Conservation (phyloP, 1,140 invertebrate genomes). For the Magallana gigas region DNA sequence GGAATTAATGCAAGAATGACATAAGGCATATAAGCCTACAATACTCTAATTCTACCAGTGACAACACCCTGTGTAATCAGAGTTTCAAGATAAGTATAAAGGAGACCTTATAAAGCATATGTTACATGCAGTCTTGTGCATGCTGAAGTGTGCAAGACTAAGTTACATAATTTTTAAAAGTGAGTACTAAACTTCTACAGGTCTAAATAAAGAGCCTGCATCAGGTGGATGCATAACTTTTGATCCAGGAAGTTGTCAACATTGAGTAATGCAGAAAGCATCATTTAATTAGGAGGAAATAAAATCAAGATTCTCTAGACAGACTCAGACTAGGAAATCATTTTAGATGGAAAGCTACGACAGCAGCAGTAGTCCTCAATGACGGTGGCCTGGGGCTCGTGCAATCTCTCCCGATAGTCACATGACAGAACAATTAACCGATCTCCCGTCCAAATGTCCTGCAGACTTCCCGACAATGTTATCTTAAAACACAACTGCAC, state of each 20-base stretch:
- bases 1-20: too few species aligned
- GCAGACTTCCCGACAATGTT: constrained; percentile 7
- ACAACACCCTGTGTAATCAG: too few species aligned
- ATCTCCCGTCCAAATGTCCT: neutral
- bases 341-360: neutral
- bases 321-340: neutral
- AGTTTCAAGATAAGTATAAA: too few species aligned
- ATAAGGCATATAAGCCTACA: too few species aligned
- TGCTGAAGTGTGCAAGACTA: too few species aligned
- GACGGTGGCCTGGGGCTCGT: neutral
- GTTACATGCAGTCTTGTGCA: too few species aligned
- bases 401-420: constrained; percentile 31
- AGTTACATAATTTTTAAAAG: too few species aligned
- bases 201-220: neutral
- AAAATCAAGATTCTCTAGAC: neutral
- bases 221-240: neutral
- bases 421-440: neutral
- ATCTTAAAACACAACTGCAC: constrained; percentile 5
- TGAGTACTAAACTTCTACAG: neutral
- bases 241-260: neutral
- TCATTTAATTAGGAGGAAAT: neutral
- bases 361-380: neutral
- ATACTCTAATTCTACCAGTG: too few species aligned
- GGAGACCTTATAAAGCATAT: too few species aligned
- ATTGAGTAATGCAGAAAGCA: neutral